phyloP scores from a whole-genome alignment of 2,888 invertebrate genomes.

The Caenorhabditis sulstoni region DNA sequence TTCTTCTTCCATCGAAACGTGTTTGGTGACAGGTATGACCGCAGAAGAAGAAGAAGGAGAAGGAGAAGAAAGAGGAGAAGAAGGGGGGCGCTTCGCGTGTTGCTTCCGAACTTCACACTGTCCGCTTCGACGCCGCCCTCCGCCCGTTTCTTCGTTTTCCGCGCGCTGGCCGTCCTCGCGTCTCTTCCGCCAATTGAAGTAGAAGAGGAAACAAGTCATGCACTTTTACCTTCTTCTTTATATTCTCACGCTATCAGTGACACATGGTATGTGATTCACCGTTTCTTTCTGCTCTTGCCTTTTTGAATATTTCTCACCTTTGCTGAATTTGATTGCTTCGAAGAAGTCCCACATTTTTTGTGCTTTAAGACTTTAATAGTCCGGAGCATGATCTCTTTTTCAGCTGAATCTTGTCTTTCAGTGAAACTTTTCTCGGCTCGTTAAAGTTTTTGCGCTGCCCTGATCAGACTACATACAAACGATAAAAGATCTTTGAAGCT shows the following conservation, averaged over 20 bases:
- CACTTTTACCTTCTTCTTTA: constrained; percentile 48
- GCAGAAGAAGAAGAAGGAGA: constrained; percentile 18
- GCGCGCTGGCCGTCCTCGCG: constrained; percentile 15
- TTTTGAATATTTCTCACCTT: too few relatives aligned
- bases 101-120: constrained; percentile 55
- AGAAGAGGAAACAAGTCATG: constrained; percentile 30
- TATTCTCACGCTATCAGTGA: constrained; percentile 24
- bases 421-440: too few relatives aligned
- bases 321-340: too few relatives aligned
- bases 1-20: constrained; percentile 29
- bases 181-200: constrained; percentile 34
- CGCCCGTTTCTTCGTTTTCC: constrained; percentile 27
- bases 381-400: too few relatives aligned
- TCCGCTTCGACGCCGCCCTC: constrained; percentile 17
- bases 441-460: background rate
- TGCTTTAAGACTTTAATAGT: too few relatives aligned
- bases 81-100: constrained; percentile 11
- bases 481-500: too few relatives aligned
- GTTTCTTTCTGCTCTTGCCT: background rate
- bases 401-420: too few relatives aligned
- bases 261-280: constrained; percentile 23
- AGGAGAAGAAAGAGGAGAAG: background rate
- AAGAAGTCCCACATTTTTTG: too few relatives aligned
- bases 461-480: background rate
- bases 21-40: constrained; percentile 59